Evolutionary conservation across 2,888 invertebrate genomes (phyloP), one percentile per base, ranked within the genome.

Genomic region (Drosophila bunnanda): DNA sequence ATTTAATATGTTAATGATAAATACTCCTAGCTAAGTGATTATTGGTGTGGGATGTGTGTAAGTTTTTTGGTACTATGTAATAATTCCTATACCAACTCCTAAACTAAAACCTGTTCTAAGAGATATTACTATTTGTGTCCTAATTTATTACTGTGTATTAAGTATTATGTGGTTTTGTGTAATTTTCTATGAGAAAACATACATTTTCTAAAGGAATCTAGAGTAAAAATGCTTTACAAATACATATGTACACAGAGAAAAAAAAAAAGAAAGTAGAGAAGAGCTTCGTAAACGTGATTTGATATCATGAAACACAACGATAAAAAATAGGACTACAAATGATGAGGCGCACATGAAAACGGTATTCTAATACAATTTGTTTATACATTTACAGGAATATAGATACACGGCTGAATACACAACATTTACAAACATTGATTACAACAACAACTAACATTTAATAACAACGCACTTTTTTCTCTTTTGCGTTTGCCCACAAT

Each of bases 371-470:
- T 75, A 59, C 72, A 72, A 61, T 57, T 65, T 59, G 34, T 22
- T 75, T 71, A 73, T 46, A 56, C 62, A 67, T 55, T 22, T 46
- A 59, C 41, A 52, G 38, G 30, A 43, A 66, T 36, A 20, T 28
- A 20, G 48, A 56, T 74, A 75, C 77, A 79, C 77, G 72, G 71
- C 77, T 80, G 82, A 85, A 69, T 67, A 73, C 65, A 80, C 80
- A 83, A 82, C 87, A 83, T 69, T 69, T 79, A 89, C 80, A 81
- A 81, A 87, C 87, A 88, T 77, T 80, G 71, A 82, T 80, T 77
- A 89, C 89, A 89, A 89, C 88, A 89, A 88, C 88, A 89, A 89
- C 86, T 77, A 89, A 82, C 80, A 88, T 75, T 75, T 62, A 78
- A 62, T 75, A 76, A 73, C 76, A 78, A 68, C 67, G 77, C 74